Evolutionary conservation across 2,797 vertebrate species (phyloP).

Genomic region (Rhinogobio ventralis): DNA sequence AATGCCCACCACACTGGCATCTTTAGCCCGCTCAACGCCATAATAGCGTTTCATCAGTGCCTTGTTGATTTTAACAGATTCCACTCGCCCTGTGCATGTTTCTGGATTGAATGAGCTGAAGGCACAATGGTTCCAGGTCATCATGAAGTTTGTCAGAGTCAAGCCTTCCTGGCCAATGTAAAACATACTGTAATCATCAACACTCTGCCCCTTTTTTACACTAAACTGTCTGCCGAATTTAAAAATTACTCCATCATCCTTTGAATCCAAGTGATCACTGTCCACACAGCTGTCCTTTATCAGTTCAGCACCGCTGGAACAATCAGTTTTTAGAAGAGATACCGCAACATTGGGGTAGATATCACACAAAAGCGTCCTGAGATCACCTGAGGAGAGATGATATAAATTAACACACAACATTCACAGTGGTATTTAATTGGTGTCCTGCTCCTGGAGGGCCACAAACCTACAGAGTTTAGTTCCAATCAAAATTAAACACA

Average conservation of each 20-base stretch:
- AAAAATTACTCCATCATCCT: conserved; percentile 53
- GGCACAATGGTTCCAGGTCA: conserved; percentile 86
- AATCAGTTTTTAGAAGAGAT: conserved; percentile 72
- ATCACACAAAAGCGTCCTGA: conserved; percentile 65
- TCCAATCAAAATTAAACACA: background rate
- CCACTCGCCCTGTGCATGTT: conserved; percentile 73
- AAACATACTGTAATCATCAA: conserved; percentile 77
- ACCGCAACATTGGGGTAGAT: conserved; percentile 75
- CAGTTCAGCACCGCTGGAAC: conserved; percentile 62
- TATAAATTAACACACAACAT: background rate
- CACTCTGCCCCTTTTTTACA: conserved; percentile 63
- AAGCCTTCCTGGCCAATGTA: conserved; percentile 82
- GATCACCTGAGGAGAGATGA: conserved; percentile 66
- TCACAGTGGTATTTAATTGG: background rate
- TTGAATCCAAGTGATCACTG: conserved; percentile 15
- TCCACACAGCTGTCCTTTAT: conserved; percentile 23
- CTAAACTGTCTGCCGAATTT: conserved; percentile 78
- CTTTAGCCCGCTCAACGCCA: conserved; percentile 89
- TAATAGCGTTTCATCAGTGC: conserved; percentile 90
- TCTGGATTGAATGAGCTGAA: conserved; percentile 87
- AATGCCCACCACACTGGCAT: conserved; percentile 90
- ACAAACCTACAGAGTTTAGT: background rate
- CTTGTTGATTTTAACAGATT: conserved; percentile 82
- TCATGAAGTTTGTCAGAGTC: conserved; percentile 86
- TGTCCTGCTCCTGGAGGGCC: background rate